Evolutionary conservation across 2,888 invertebrate species (phyloP), one percentile per base, ranked within the genome.

Genomic region (Nomada goodeniana): DNA sequence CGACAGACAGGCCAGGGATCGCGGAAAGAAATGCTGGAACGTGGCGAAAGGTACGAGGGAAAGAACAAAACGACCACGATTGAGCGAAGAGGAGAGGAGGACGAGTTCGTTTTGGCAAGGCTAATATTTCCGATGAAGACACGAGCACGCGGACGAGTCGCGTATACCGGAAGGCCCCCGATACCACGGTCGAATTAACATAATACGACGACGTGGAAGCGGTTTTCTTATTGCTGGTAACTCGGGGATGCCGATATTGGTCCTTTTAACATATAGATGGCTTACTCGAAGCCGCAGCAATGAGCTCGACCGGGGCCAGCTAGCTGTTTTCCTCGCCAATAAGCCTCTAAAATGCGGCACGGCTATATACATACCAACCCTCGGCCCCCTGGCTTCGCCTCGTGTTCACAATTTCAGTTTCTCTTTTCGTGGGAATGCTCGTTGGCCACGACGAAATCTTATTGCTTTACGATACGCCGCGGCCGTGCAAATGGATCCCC

Each of bases 391-490:
- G n/a, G 5, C 26, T 26, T 64, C 52, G n/a, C 36, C 57, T n/a
- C 13, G 11, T 53, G 44, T 20, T 52, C 69, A 42, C 71, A 23
- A 71, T 55, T 64, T 26, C 29, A 36, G 55, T 61, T 61, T 63
- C 71, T 59, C 64, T 36, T 71, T 57, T 72, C 80, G 79, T 72
- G 84, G 80, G 84, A 83, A 86, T 80, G 78, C 65, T 63, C 79
- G 63, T 15, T 44, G 81, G 78, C 72, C 82, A 67, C 55, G 71
- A 61, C 77, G 82, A 86, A 88, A 86, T 85, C 79, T 83, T 85
- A 83, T 80, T 88, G 81, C 84, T 86, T 81, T 71, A 79, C 78
- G 85, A 82, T 83, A 79, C 82, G 29, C 71, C 65, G 79, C 83
- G 70, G 69, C 80, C 70, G 76, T 76, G 85, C 84, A 85, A 88